Base-by-base conservation (phyloP, 1,140 invertebrate species). In the Drosophila lacertosa region DNA sequence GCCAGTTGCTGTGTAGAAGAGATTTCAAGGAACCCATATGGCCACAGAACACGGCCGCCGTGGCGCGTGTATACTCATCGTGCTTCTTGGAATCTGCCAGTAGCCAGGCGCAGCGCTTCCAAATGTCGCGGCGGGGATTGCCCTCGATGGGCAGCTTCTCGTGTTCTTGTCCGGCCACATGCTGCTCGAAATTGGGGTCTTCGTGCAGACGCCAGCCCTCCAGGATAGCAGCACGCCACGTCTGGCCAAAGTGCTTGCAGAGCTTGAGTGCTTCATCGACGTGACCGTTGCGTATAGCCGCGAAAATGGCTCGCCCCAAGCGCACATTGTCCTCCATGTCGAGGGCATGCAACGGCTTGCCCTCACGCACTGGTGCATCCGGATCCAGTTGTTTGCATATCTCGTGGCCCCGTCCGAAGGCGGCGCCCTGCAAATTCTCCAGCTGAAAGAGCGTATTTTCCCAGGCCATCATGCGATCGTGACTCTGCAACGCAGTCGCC, bases 381-480 rank as follows among this genome's bases (percentile, higher is more conserved):
- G 98, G 98, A 92, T 99, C 98, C 76, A 99, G 92, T 72, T 94
- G 94, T 10, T 94, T 94, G 0, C 97, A 94, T 48, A 96, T 92
- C 55, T 93, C 92, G 44, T 93, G 91, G 0, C 78, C 67, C 11
- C 53, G 55, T 1, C 82, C 83, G 24, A 95, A 95, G 0, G 93
- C 92, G 10, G 94, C 93, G 2, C 92, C 92, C 22, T 82, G 75
- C n/a, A 70, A 39, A 22, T 90, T 90, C 32, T 91, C 70, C 37
- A 98, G 91, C 70, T 96, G 94, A 92, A 97, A 95, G 6, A 98
- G 92, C 4, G 97, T 98, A 91, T 99, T 98, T 92, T 98, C 97
- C 97, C 97, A 98, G 50, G 95, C 94, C 24, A 97, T 93, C 18
- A 95, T 95, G 78, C 94, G 94, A 88, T 96, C 95, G 5, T 95